Evolutionary conservation across 92 coral and sea anemone genomes (phyloP).

Genomic region (Metridium senile): DNA sequence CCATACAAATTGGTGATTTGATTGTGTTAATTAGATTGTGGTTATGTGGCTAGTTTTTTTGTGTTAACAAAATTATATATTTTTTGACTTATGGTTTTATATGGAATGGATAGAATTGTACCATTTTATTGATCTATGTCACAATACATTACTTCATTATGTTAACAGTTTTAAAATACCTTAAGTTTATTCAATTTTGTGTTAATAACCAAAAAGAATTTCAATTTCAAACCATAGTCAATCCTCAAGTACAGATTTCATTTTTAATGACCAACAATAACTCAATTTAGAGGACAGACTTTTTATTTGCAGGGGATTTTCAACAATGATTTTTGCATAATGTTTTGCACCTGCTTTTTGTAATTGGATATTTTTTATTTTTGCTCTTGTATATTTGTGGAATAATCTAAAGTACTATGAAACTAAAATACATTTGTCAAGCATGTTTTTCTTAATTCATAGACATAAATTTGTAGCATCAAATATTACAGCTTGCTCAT

Average conservation of each 20-base stretch:
- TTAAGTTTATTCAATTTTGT: too few species aligned
- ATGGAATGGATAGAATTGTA: neutral
- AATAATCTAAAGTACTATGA: too few species aligned
- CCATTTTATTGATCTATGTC: neutral
- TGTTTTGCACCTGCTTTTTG: neutral
- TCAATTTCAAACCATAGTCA: neutral
- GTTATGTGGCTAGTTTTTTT: neutral
- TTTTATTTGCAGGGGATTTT: neutral
- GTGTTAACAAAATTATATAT: neutral
- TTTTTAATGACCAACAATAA: neutral
- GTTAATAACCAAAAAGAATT: neutral
- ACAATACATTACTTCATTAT: too few species aligned
- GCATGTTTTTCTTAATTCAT: too few species aligned
- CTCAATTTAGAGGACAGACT: neutral
- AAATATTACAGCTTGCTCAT: too few species aligned
- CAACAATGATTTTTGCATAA: neutral
- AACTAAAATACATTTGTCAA: too few species aligned
- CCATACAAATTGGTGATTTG: neutral
- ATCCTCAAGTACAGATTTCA: neutral
- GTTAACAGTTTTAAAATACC: too few species aligned
- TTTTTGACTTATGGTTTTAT: neutral
- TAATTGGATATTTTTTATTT: neutral
- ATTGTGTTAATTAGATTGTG: constrained; percentile 1
- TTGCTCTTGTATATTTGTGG: too few species aligned
- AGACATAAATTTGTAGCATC: too few species aligned